Percentiles rank a stretch among this genome's conserved stretches.
phyloP scores from a whole-genome alignment of 1,140 invertebrate genomes.

The Conus ventricosus region DNA sequence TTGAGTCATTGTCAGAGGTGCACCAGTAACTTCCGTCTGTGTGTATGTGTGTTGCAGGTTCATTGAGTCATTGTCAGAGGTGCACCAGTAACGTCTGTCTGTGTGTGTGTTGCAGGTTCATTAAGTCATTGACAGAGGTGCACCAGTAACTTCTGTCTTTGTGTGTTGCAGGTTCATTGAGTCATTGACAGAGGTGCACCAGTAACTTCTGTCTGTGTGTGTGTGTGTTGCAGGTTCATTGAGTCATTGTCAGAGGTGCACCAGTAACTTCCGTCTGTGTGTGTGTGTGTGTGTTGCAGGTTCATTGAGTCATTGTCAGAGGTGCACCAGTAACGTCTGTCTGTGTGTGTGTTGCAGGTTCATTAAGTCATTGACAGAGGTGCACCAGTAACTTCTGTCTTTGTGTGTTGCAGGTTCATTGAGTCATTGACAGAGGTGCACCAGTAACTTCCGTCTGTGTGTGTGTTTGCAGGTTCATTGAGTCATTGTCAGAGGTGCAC shows the following conservation, averaged over 20 bases:
- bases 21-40: too few relatives aligned
- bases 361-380: conserved; percentile 85
- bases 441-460: too few relatives aligned
- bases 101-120: conserved; percentile 69
- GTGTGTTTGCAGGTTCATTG: conserved; percentile 73
- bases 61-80: conserved; percentile 85
- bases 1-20: conserved; percentile 87
- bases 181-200: too few relatives aligned
- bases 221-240: too few relatives aligned
- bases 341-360: conserved; percentile 70
- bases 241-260: too few relatives aligned
- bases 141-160: too few relatives aligned
- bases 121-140: conserved; percentile 87
- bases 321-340: too few relatives aligned
- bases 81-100: too few relatives aligned
- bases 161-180: conserved; percentile 72
- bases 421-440: conserved; percentile 89
- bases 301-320: conserved; percentile 84
- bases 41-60: conserved; percentile 69
- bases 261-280: too few relatives aligned
- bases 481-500: conserved; percentile 89
- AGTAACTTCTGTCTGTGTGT: too few relatives aligned
- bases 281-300: conserved; percentile 70
- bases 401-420: conserved; percentile 70
- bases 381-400: too few relatives aligned